These are phyloP conservation scores for Thamnaconus septentrionalis DNA, from an alignment of 2,113 vertebrate genomes.

Conservation along the genomic window DNA sequence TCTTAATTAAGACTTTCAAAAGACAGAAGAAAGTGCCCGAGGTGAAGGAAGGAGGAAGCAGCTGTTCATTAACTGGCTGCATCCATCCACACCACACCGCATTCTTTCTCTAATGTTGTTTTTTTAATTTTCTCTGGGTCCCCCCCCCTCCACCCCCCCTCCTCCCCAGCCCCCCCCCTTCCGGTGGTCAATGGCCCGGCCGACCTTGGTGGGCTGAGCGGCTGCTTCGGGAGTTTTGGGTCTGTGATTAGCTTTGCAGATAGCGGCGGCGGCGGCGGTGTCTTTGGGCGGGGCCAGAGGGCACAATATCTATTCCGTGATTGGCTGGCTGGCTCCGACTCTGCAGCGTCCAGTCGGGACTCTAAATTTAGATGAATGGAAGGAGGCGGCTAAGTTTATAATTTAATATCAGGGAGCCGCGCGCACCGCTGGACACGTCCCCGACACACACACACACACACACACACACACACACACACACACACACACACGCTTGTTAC, in stretches of 20 bases:
- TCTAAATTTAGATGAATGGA: conserved; percentile 72
- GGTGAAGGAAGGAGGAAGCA: conserved; percentile 57
- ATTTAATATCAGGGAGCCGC: conserved; percentile 61
- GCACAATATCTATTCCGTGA: conserved; percentile 64
- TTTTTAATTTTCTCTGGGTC: conserved; percentile 28
- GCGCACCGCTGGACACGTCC: conserved; percentile 19
- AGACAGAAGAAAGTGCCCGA: conserved; percentile 32
- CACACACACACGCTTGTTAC: conserved; percentile 32
- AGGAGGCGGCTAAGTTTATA: conserved; percentile 56
- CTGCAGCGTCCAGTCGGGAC: conserved; percentile 39
- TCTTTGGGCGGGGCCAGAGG: conserved; percentile 52
- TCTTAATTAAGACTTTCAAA: conserved; percentile 64
- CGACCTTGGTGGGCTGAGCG: conserved; percentile 58
- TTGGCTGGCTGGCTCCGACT: conserved; percentile 51
- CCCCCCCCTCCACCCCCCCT: background rate
- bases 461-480: conserved; percentile 1
- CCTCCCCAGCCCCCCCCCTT: background rate
- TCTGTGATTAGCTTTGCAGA: conserved; percentile 66
- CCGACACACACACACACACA: background rate
- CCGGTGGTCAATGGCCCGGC: conserved; percentile 37
- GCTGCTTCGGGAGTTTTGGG: conserved; percentile 41
- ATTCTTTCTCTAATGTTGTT: conserved; percentile 44
- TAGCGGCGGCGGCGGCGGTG: conserved; percentile 37
- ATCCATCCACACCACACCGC: conserved; percentile 45
- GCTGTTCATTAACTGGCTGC: conserved; percentile 58